A percentile compares a stretch with the other conserved stretches of the same genome.
These are phyloP conservation scores for Aldrovandia affinis DNA, from an alignment of 2,797 vertebrate genomes.

Conservation along the genomic window DNA sequence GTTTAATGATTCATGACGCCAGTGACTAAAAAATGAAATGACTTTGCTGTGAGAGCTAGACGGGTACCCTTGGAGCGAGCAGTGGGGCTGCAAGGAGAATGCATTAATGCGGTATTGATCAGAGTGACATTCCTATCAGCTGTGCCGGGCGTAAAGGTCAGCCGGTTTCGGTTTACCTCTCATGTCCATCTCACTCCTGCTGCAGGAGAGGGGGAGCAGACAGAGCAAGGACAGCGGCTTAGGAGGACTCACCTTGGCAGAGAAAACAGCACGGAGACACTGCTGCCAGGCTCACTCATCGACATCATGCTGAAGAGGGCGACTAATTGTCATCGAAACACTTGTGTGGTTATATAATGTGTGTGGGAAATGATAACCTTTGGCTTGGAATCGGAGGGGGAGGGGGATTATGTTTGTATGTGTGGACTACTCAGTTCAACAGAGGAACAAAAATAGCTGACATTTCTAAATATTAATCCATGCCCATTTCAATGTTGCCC, in stretches of 20 bases:
- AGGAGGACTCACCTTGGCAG: neutral
- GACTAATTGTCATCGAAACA: neutral
- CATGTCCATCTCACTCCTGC: slow-evolving; percentile 17
- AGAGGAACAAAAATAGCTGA: too few relatives aligned
- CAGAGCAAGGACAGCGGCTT: neutral
- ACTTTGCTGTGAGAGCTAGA: slow-evolving; percentile 44
- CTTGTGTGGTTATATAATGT: neutral
- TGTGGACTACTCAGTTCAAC: too few relatives aligned
- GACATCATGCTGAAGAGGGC: neutral
- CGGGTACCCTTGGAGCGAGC: slow-evolving; percentile 47
- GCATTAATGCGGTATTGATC: slow-evolving; percentile 60
- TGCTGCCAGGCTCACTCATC: neutral
- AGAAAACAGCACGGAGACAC: neutral
- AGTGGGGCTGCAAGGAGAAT: slow-evolving; percentile 47
- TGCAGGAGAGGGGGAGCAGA: neutral
- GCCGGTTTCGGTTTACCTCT: slow-evolving; percentile 30
- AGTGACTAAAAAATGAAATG: slow-evolving; percentile 37
- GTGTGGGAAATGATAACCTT: neutral
- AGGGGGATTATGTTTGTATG: neutral
- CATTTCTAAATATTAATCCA: too few relatives aligned
- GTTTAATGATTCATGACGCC: slow-evolving; percentile 48
- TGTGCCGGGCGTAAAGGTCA: slow-evolving; percentile 51
- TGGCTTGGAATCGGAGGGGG: neutral
- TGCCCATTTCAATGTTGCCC: too few relatives aligned
- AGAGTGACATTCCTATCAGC: slow-evolving; percentile 54